Base-by-base conservation (phyloP, 2,888 invertebrate genomes). In the Selenia dentaria region DNA sequence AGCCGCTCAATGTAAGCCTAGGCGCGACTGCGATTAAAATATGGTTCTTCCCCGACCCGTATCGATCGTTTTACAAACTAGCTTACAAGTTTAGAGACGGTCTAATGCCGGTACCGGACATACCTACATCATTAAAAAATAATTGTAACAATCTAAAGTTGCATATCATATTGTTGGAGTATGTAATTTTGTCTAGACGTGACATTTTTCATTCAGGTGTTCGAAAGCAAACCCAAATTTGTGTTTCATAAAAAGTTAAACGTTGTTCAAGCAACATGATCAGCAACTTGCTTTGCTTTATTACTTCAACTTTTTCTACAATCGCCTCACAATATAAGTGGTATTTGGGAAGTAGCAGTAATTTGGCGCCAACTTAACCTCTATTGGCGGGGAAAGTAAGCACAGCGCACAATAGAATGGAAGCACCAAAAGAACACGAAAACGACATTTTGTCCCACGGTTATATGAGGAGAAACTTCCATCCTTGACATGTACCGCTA, bases 341-440 rank as follows among this genome's bases (percentile, higher is more conserved):
- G 35, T 42, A 20, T 22, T 26, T 39, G 32, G 26, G 50, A 51
- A 51, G 40, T 27, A 37, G 35, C 54, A 45, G 46, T 47, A 48
- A 55, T 47, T 54, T 53, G 62, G 41, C 24, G 27, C 13, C 62
- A 39, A 44, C 69, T 70, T 74, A 71, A 75, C 67, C 73, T 60
- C 66, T 56, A 56, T 50, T 46, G 44, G 34, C 54, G 69, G 82
- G 67, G 84, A 85, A 85, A 85, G 85, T 82, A 67, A 71, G 73
- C 56, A 64, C 51, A 53, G 57, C 63, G 59, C 59, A 80, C 79
- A 79, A 83, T 75, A 61, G 68, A 67, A 67, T 62, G 65, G 63
- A 67, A 67, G 64, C 67, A 56, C 58, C 60, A 59, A 65, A 67
- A 67, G 63, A 65, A 74, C 67, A 72, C 56, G 66, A 73, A 72